Evolutionary conservation across 2,113 vertebrate genomes (phyloP).

Genomic region (Barbus barbus): DNA sequence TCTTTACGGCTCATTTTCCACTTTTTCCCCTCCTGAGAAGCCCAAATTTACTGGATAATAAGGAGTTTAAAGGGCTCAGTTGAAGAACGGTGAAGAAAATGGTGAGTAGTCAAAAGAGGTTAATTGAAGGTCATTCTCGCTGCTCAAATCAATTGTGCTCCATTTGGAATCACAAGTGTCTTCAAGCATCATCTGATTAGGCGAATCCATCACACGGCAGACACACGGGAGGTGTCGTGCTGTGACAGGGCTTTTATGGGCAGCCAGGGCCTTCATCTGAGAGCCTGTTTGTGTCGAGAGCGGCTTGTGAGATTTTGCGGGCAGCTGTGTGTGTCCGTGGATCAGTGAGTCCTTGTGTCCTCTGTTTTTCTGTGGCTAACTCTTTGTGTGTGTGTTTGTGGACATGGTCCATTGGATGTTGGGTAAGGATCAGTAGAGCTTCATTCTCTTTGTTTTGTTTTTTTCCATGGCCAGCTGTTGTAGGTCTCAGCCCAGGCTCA

Average conservation of each 20-base stretch:
- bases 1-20: conserved; percentile 46
- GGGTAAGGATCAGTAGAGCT: conserved; percentile 14
- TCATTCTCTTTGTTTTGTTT: neutral
- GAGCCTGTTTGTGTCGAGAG: conserved; percentile 25
- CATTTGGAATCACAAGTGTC: conserved; percentile 57
- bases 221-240: neutral
- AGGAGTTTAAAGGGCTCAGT: conserved; percentile 52
- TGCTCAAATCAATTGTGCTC: conserved; percentile 55
- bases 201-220: conserved; percentile 47
- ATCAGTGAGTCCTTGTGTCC: neutral
- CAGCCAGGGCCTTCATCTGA: conserved; percentile 15
- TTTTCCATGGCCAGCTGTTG: conserved; percentile 43
- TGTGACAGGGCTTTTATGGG: conserved; percentile 31
- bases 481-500: conserved; percentile 41
- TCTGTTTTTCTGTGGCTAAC: neutral
- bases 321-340: conserved; percentile 5
- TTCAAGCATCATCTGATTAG: conserved; percentile 60
- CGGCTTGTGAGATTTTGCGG: conserved; percentile 7
- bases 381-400: conserved; percentile 19
- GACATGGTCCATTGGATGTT: neutral
- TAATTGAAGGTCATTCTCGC: conserved; percentile 60
- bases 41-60: conserved; percentile 50
- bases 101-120: conserved; percentile 46
- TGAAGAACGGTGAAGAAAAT: conserved; percentile 44
- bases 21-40: neutral